Conservation (phyloP, 2,113 vertebrate genomes). For the Lagopus leucura region DNA sequence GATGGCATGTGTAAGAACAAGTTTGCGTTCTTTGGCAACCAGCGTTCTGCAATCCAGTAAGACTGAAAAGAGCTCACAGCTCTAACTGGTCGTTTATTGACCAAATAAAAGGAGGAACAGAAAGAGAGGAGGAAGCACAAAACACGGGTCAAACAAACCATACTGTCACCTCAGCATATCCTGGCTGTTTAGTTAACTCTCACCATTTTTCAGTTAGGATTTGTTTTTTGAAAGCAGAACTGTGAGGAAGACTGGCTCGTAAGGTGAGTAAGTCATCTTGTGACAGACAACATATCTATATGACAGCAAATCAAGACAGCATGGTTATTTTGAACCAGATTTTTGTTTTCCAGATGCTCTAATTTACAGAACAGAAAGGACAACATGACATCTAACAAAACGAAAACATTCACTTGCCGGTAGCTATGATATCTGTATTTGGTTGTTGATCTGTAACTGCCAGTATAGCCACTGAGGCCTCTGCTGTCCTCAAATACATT, state of each 20-base stretch:
- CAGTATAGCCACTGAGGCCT: not conserved
- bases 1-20: accelerated
- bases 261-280: not conserved
- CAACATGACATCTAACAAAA: not conserved
- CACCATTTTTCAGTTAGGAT: not conserved
- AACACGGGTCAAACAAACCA: not conserved
- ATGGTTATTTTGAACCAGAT: not conserved
- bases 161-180: not conserved
- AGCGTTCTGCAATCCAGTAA: not conserved
- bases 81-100: not conserved
- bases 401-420: not conserved
- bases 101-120: not conserved
- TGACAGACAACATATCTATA: not conserved
- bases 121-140: not conserved
- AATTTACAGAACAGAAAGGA: not conserved
- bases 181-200: not conserved
- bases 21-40: not conserved
- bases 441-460: not conserved
- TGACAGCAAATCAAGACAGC: not conserved
- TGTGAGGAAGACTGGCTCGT: not conserved
- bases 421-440: not conserved
- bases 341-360: not conserved
- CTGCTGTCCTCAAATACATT: not conserved
- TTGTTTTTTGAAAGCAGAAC: not conserved
- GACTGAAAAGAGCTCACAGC: not conserved